Evolutionary conservation across 1,140 invertebrate genomes (phyloP).

Genomic region (Microvelia longipes): DNA sequence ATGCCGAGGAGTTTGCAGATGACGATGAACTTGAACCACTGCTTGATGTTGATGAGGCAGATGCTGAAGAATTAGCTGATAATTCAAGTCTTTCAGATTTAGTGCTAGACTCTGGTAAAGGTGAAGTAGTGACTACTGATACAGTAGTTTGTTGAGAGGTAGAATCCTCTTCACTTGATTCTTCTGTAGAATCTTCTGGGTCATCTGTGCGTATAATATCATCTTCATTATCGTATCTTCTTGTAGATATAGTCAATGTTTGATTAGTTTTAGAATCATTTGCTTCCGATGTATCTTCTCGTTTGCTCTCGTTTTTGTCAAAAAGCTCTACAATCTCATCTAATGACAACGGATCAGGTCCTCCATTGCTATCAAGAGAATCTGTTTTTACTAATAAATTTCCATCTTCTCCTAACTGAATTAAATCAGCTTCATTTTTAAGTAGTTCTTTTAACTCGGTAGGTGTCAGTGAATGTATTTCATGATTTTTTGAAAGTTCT

Average conservation of each 20-base stretch:
- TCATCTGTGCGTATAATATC: not conserved
- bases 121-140: not conserved
- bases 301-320: conserved; percentile 33
- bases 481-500: conserved; percentile 24
- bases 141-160: conserved; percentile 6
- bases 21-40: conserved; percentile 10
- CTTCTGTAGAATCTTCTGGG: not conserved
- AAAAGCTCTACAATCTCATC: not conserved
- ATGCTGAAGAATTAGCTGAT: conserved; percentile 22
- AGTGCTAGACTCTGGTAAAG: not conserved
- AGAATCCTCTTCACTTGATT: not conserved
- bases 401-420: not conserved
- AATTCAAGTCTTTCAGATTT: conserved; percentile 25
- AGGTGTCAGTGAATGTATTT: not conserved
- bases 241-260: not conserved
- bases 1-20: not conserved
- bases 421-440: not conserved
- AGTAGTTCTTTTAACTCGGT: not conserved
- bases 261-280: not conserved
- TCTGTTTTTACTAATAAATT: not conserved
- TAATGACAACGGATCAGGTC: not conserved
- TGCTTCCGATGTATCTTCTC: conserved; percentile 26
- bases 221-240: not conserved
- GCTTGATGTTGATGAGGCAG: conserved; percentile 26
- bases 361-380: not conserved